These are phyloP conservation scores for Andricus quercusramuli DNA, from an alignment of 2,888 invertebrate species.

Conservation along the genomic window DNA sequence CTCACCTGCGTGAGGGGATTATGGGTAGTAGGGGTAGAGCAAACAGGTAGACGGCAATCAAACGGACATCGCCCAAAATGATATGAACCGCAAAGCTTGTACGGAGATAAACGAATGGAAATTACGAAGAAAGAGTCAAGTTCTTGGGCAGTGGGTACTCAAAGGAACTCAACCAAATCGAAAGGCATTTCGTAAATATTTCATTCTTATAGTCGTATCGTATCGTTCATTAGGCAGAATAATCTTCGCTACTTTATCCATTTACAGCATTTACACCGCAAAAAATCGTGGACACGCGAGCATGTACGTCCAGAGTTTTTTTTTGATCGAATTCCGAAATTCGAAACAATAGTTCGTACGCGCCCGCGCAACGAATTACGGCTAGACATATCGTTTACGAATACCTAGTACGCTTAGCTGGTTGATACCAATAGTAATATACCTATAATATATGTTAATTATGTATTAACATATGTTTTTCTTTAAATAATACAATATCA, in stretches of 20 bases:
- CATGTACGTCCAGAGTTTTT: constrained; percentile 26
- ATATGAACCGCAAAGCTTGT: constrained; percentile 34
- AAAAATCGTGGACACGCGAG: constrained; percentile 41
- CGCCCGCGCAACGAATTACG: constrained; percentile 24
- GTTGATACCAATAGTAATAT: constrained; percentile 47
- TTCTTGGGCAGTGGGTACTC: constrained; percentile 11
- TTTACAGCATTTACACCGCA: constrained; percentile 52
- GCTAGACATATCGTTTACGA: constrained; percentile 38
- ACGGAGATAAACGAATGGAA: constrained; percentile 29
- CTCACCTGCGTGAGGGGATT: too few species aligned
- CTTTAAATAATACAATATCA: constrained; percentile 75
- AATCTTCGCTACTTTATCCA: constrained; percentile 43
- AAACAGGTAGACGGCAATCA: too few species aligned
- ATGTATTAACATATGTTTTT: constrained; percentile 58
- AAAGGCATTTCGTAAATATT: constrained; percentile 34
- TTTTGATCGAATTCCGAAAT: background rate
- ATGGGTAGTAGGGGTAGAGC: too few species aligned
- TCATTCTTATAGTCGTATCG: constrained; percentile 29
- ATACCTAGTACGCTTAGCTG: constrained; percentile 39
- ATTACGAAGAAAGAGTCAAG: constrained; percentile 33
- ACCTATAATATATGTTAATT: constrained; percentile 27
- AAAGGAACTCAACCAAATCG: constrained; percentile 17
- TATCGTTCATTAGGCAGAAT: constrained; percentile 35
- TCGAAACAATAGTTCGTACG: constrained; percentile 35
- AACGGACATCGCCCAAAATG: background rate